Evolutionary conservation across 2,888 invertebrate genomes (phyloP), one percentile per base, ranked within the genome.

Genomic region (Imbricaverruca yamaguchii): DNA sequence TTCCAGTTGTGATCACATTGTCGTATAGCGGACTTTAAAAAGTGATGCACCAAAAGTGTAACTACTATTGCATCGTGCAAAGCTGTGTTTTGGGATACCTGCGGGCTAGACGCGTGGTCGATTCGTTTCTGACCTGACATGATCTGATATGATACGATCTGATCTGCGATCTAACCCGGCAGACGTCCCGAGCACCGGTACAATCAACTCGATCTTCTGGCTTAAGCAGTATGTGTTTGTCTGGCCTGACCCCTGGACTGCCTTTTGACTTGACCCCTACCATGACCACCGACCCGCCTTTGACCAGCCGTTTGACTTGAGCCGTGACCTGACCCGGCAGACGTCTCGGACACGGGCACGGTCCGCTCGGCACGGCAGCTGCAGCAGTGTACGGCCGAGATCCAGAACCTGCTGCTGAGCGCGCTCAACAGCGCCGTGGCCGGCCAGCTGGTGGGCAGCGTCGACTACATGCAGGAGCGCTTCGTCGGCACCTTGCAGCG

Each of bases 401-500:
- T 93, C 65, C 93, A 94, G 86, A 91, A 93, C 84, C 88, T 93
- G 65, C 93, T 96, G 67, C 88, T 95, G 2, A 89, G 91, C 3
- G 90, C 91, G 84, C 88, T 96, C 81, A 94, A 94, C 85, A 91
- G 91, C 83, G 92, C 92, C 83, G 93, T 96, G 56, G 94, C 94
- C 69, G 89, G 91, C 81, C 92, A 94, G 86, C 89, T 96, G 81
- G 92, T 93, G 61, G 91, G 91, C 82, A 94, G 94, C 21, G 92
- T 96, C 2, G 92, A 94, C 85, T 93, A 94, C 86, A 89, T 95
- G 69, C 91, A 93, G 84, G 94, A 95, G 84, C 92, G 92, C 2
- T 95, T 94, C 85, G 91, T 94, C 65, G 95, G 95, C 4, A 95
- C 94, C 0, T 87, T 95, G 69, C 92, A 94, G 85, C 89, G 95